Evolutionary conservation across 2,113 vertebrate species (phyloP), one percentile per base, ranked within the genome.

Genomic region (Eptatretus burgeri): DNA sequence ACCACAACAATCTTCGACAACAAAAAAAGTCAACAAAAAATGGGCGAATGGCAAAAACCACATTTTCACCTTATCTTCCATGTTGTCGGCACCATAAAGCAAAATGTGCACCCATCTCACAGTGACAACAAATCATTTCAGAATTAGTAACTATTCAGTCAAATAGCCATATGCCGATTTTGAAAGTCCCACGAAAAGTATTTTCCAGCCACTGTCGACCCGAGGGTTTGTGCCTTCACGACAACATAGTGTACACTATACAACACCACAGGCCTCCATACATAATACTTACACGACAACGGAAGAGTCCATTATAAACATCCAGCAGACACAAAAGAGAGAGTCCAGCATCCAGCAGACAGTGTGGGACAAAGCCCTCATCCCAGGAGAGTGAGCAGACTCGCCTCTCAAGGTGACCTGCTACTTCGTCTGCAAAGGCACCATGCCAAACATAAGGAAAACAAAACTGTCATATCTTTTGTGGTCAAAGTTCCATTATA

Each of bases 221-320:
- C 13, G 56, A 12, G 56, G n/a, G n/a, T n/a, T 60, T 64, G 66
- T 64, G 63, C 2, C 62, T 1, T n/a, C 2, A 62, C 7, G 9
- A 49, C 9, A 63, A 66, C 64, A 14, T 11, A 5, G 2, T 51
- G 62, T 18, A 51, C n/a, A 13, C 49, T 2, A 18, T 12, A 52
- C 64, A 16, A 49, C 51, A 5, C 67, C 70, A 66, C 68, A 41
- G 27, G 27, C 27, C 27, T 41, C 3, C 7, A 41, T 41, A 41
- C 27, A 41, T 41, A 41, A 56, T 50, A 41, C 74, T 73, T 79
- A 93, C 91, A 79, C 83, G 75, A 51, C 80, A 81, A 76, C 93
- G 93, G 72, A 95, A 93, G 64, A 93, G 78, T 11, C 93, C 84
- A 70, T 93, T 83, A 17, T 98, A 98, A 3, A 95, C 86, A 72